These are phyloP conservation scores for Sebastes umbrosus DNA, from an alignment of 2,797 vertebrate species.

Conservation along the genomic window DNA sequence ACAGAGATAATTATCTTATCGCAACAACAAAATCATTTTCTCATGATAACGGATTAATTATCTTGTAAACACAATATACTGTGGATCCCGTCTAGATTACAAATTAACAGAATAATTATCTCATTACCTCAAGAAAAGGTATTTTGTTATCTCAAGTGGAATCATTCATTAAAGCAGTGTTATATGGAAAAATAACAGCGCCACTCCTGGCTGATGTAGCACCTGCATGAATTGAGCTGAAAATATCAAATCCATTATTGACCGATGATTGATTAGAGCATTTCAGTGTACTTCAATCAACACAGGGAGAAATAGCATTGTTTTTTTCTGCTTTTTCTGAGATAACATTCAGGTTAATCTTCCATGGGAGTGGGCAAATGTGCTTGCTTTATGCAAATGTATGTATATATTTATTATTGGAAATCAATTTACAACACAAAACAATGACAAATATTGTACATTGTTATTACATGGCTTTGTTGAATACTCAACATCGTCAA, in stretches of 20 bases:
- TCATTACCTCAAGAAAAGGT: neutral
- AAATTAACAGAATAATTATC: conserved; percentile 8
- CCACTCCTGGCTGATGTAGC: neutral
- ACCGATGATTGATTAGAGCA: neutral
- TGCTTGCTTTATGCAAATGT: too few relatives aligned
- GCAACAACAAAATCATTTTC: neutral
- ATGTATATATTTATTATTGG: too few relatives aligned
- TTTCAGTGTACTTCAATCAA: neutral
- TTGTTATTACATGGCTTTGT: too few relatives aligned
- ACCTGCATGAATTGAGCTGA: neutral
- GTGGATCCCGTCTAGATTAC: neutral
- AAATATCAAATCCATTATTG: neutral
- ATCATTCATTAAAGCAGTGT: neutral
- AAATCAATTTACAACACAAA: too few relatives aligned
- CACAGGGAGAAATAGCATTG: neutral
- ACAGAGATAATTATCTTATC: neutral
- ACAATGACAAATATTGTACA: too few relatives aligned
- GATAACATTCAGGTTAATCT: neutral
- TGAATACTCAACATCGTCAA: too few relatives aligned
- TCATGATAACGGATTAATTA: neutral
- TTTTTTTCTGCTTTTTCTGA: neutral
- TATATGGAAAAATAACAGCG: neutral
- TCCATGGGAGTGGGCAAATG: fast-evolving
- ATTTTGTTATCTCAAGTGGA: neutral
- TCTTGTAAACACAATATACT: neutral